Evolutionary conservation across 2,797 vertebrate genomes (phyloP).

Genomic region (Vespertilio murinus): DNA sequence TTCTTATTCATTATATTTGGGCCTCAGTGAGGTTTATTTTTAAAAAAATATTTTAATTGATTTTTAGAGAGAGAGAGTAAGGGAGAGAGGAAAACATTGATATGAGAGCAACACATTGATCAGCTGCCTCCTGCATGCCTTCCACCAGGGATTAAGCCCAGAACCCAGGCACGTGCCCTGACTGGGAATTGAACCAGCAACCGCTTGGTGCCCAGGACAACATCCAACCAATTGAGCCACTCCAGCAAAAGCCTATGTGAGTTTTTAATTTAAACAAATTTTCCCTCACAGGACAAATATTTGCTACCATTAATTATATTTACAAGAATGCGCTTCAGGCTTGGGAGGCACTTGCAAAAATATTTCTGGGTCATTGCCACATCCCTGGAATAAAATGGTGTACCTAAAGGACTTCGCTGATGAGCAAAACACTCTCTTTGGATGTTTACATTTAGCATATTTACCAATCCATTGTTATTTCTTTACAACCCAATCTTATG

Average conservation of each 20-base stretch:
- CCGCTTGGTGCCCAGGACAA: neutral
- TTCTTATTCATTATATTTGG: neutral
- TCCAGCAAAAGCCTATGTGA: neutral
- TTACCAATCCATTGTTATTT: neutral
- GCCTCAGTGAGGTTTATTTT: constrained; percentile 27
- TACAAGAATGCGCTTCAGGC: constrained; percentile 28
- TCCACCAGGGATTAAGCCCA: neutral
- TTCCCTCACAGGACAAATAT: constrained; percentile 59
- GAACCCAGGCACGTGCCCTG: neutral
- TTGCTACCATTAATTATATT: constrained; percentile 63
- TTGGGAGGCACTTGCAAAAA: constrained; percentile 31
- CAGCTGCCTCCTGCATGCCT: neutral
- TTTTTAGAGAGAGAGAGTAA: neutral
- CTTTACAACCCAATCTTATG: neutral
- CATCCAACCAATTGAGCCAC: neutral
- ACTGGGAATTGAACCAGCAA: neutral
- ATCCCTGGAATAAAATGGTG: constrained; percentile 15
- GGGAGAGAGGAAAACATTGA: neutral
- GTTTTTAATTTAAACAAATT: constrained; percentile 40
- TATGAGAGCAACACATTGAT: neutral
- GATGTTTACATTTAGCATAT: neutral
- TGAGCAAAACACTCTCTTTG: neutral
- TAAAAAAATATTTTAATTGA: neutral
- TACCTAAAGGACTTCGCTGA: neutral
- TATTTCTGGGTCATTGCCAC: constrained; percentile 37